Base-by-base conservation (phyloP, 2,888 invertebrate species). In the Glomeris marginata region DNA sequence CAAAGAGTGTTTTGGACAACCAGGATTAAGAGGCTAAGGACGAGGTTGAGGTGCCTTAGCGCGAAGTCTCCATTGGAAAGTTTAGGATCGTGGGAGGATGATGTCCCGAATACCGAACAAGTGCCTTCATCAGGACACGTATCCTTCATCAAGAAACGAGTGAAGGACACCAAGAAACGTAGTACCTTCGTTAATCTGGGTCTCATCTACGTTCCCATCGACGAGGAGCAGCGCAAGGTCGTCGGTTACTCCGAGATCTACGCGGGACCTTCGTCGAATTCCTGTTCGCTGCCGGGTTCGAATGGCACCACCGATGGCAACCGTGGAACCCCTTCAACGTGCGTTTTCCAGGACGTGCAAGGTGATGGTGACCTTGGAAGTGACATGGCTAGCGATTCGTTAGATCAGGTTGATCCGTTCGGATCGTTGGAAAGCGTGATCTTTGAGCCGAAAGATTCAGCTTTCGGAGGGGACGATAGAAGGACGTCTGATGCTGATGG, bases 171-270 rank as follows among this genome's bases (percentile, higher is more conserved):
- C 38, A 50, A 34, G 57, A 28, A 28, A 28, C 28, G 28, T 28
- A 28, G 28, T 8, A 28, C 28, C 4, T 28, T 28, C 8, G 28
- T 28, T 16, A 61, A 57, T 47, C 51, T 61, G 33, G 61, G 61
- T 5, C 55, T 59, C 22, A 59, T 61, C 40, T 61, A 61, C 49
- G 59, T 61, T 5, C 61, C 61, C 8, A 59, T 60, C 59, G 59
- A 61, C 42, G 57, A 57, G 36, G 51, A 53, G n/a, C 33, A 50
- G 13, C 53, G 43, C 20, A 43, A 49, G 15, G 40, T 38, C 3
- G 40, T 15, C 8, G 18, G 40, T 8, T 38, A 18, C 40, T 38
- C 40, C 4, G 40, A 18, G 6, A 16, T 16, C 16, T 16, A 38
- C 40, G 4, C 3, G 6, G 15, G 16, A 8, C 40, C 18, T 5